Conservation (phyloP, 2,113 vertebrate species). For the Sminthopsis crassicaudata region DNA sequence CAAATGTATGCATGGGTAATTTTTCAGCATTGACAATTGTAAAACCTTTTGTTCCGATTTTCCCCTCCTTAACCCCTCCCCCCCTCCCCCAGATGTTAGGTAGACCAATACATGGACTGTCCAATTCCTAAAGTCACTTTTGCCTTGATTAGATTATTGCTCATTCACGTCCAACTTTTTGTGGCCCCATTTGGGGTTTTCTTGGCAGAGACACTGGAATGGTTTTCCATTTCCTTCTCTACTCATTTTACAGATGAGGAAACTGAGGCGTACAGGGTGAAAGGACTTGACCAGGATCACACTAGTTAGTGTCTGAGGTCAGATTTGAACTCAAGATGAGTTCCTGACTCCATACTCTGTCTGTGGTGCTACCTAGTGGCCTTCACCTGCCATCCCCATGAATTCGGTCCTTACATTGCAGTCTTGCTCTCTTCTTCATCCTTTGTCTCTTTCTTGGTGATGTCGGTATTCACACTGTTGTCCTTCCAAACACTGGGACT, state of each 20-base stretch:
- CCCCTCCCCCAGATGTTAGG: too few species aligned
- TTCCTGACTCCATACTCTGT: neutral
- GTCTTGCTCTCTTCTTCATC: neutral
- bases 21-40: too few species aligned
- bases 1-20: too few species aligned
- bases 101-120: neutral
- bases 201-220: neutral
- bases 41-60: too few species aligned
- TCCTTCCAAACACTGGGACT: neutral
- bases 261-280: neutral
- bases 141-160: neutral
- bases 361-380: neutral
- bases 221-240: neutral
- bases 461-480: neutral
- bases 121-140: neutral
- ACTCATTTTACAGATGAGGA: neutral
- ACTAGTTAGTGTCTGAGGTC: neutral
- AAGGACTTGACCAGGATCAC: neutral
- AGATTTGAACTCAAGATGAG: neutral
- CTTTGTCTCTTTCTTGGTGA: neutral
- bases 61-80: too few species aligned
- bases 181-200: neutral
- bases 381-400: neutral
- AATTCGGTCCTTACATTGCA: neutral
- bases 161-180: neutral